Base-by-base conservation (phyloP, 2,797 vertebrate species). In the Scyliorhinus canicula region DNA sequence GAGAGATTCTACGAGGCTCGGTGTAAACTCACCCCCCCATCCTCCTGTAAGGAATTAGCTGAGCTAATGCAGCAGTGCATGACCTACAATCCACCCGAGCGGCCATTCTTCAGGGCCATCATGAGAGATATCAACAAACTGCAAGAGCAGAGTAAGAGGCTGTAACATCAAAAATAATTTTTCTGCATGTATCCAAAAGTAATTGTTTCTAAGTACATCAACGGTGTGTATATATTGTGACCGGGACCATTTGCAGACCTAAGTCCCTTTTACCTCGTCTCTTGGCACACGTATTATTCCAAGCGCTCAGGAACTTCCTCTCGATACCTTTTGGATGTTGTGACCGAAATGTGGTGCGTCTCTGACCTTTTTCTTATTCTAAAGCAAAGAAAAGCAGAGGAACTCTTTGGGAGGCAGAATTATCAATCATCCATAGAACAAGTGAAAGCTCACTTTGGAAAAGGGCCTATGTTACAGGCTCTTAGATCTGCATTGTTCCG, bases 21-120 rank as follows among this genome's bases (percentile, higher is more conserved):
- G 93, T 98, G 98, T 77, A 97, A 98, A 95, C 96, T 99, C 96
- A 98, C 98, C 50, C 98, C 98, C 0, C 99, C 99, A 0, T 98
- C 99, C 3, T 94, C 65, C 67, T 99, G 98, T 96, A 98, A 96
- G 95, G 99, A 99, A 95, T 97, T 99, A 90, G 99, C 99, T 14
- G 97, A 99, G 67, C 98, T 99, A 95, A 99, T 99, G 98, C 99
- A 98, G 63, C 97, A 98, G 96, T 99, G 99, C 97, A 99, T 99
- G 99, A 98, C 98, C 97, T 99, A 99, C 0, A 98, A 99, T 96
- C 98, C 98, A 96, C 98, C 97, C 95, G 98, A 98, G 97, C 98
- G 99, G 95, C 99, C 98, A 9, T 99, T 99, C 97, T 99, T 99
- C 97, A 98, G 98, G 93, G 99, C 99, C 19, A 99, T 99, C 95